Evolutionary conservation across 2,888 invertebrate genomes (phyloP).

Genomic region (Apamea monoglypha): DNA sequence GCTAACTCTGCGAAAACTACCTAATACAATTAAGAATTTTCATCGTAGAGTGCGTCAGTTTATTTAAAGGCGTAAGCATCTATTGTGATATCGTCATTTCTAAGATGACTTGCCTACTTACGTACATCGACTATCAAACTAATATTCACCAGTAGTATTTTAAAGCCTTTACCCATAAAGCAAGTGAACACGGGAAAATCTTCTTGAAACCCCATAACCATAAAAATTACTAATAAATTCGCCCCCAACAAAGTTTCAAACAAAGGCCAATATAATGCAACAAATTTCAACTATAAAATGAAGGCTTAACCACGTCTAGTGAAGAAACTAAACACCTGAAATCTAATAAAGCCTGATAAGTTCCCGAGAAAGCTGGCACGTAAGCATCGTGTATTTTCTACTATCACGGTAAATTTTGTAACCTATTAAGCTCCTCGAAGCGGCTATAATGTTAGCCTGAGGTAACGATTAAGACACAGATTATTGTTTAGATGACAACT

Average conservation of each 20-base stretch:
- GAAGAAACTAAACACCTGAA: conserved; percentile 82
- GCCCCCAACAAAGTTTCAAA: conserved; percentile 49
- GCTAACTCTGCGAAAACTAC: not conserved
- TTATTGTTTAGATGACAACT: conserved; percentile 70
- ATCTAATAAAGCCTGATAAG: conserved; percentile 85
- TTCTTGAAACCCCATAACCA: not conserved
- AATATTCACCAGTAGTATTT: not conserved
- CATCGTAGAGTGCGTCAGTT: not conserved
- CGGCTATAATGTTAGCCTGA: conserved; percentile 89
- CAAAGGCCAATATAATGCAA: conserved; percentile 66
- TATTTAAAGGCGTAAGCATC: not conserved
- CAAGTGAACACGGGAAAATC: conserved; percentile 30
- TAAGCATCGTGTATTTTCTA: conserved; percentile 88
- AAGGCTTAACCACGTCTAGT: conserved; percentile 68
- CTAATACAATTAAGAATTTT: too few relatives aligned
- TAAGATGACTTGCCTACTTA: not conserved
- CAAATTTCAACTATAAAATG: conserved; percentile 70
- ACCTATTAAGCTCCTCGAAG: conserved; percentile 90
- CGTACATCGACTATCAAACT: not conserved
- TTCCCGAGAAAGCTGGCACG: conserved; percentile 83
- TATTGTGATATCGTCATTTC: not conserved
- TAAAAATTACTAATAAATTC: conserved; percentile 51
- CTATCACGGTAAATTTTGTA: conserved; percentile 89
- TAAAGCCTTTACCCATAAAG: conserved; percentile 10
- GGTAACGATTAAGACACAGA: conserved; percentile 89